These are phyloP conservation scores for Cenopis cana DNA, from an alignment of 2,888 invertebrate species.

Conservation along the genomic window DNA sequence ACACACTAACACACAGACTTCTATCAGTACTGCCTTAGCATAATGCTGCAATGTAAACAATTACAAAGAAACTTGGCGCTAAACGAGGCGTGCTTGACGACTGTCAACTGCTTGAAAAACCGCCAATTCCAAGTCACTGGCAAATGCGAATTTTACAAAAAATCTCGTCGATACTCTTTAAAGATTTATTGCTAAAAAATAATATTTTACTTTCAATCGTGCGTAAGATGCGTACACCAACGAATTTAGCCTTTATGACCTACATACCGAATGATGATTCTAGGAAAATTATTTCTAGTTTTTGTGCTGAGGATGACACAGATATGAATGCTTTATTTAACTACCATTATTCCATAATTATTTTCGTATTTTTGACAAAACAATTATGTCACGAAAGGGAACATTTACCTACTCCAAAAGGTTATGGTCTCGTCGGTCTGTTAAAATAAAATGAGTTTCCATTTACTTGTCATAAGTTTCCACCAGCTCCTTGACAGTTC, in stretches of 20 bases:
- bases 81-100: slow-evolving; percentile 20
- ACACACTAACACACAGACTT: background rate
- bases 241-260: slow-evolving; percentile 42
- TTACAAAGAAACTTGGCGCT: background rate
- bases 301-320: slow-evolving; percentile 13
- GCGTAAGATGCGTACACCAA: slow-evolving; percentile 25
- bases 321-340: background rate
- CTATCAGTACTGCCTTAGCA: background rate
- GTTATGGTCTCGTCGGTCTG: background rate
- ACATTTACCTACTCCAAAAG: background rate
- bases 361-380: background rate
- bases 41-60: background rate
- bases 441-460: background rate
- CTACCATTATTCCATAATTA: background rate
- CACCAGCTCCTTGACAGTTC: slow-evolving; percentile 88
- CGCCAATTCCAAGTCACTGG: slow-evolving; percentile 29
- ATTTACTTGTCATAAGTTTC: slow-evolving; percentile 87
- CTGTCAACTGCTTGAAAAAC: slow-evolving; percentile 27
- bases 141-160: slow-evolving; percentile 8
- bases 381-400: too few relatives aligned
- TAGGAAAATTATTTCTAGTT: slow-evolving; percentile 36
- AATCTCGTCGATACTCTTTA: slow-evolving; percentile 17
- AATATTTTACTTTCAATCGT: slow-evolving; percentile 29
- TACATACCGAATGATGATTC: slow-evolving; percentile 37
- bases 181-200: slow-evolving; percentile 22